Evolutionary conservation across 2,888 invertebrate genomes (phyloP), one percentile per base, ranked within the genome.

Genomic region (Lycophotia porphyrea): DNA sequence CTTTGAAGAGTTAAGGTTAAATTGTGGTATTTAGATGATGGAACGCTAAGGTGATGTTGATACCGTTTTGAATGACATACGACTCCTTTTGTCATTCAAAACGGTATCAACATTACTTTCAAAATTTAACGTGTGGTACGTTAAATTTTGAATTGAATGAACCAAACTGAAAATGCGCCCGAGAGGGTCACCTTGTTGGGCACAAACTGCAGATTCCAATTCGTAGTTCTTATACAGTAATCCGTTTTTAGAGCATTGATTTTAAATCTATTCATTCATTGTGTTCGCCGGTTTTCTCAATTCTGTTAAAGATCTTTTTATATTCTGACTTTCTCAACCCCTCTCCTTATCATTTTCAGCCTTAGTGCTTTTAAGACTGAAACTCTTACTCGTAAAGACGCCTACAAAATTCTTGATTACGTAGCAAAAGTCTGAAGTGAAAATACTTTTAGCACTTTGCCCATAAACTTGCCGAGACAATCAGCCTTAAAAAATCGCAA

Each of bases 401-500:
- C 58, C 60, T 83, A 69, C 77, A 70, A 72, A 80, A 69, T 66
- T 81, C 80, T 66, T 55, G 60, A 84, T 79, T 72, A 84, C 65
- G 18, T 55, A 84, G 69, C 81, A 63, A 74, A 52, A 47, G 34
- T n/a, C 58, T 71, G 65, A 74, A 84, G 63, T 60, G 65, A 71
- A 76, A 77, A 85, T 71, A 63, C 82, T 71, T 81, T 84, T 27
- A 85, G 73, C 61, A 71, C 73, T 71, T 61, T 21, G 44, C 72
- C 85, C 72, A 76, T 82, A 85, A 83, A 83, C 71, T 61, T 82
- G 21, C 68, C 9, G 27, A 69, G 82, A 85, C 74, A 83, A 85
- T 82, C 83, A 82, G 78, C 75, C 71, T 69, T 86, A 84, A 84
- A 84, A 85, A 84, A 84, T 75, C 76, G 76, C 80, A 77, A 86